These are phyloP conservation scores for Zaprionus capensis DNA, from an alignment of 1,140 invertebrate genomes.

Conservation along the genomic window DNA sequence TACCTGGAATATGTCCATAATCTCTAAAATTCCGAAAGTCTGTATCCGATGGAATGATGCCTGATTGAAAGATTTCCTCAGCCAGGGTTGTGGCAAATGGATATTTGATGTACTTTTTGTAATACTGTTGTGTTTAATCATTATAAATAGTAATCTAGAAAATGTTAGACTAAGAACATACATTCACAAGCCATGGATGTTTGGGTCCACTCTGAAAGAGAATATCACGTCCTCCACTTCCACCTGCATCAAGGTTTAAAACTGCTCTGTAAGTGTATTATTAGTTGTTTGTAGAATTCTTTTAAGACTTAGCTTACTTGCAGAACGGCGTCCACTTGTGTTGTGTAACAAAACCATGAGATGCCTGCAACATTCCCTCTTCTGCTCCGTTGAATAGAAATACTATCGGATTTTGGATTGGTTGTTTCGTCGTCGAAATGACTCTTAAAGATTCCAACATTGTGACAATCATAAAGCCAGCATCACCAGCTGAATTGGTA, in stretches of 20 bases:
- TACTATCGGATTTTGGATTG: conserved; percentile 85
- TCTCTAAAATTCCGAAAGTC: conserved; percentile 94
- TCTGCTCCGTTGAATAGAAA: conserved; percentile 96
- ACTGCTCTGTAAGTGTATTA: conserved; percentile 90
- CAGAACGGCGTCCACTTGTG: conserved; percentile 90
- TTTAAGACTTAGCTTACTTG: conserved; percentile 55
- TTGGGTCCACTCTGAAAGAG: conserved; percentile 97
- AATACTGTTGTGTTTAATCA: conserved; percentile 88
- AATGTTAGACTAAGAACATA: conserved; percentile 86
- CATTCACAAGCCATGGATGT: conserved; percentile 94
- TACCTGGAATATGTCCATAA: conserved; percentile 86
- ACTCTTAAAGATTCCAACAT: conserved; percentile 92
- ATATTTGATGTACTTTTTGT: conserved; percentile 91
- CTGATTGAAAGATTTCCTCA: conserved; percentile 93
- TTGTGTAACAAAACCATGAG: conserved; percentile 91
- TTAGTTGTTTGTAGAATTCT: conserved; percentile 87
- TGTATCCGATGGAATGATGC: conserved; percentile 94
- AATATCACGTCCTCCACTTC: conserved; percentile 96
- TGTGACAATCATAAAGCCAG: conserved; percentile 94
- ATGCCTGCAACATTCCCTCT: conserved; percentile 86
- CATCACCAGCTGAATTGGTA: conserved; percentile 89
- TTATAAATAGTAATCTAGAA: conserved; percentile 68
- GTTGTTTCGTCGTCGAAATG: conserved; percentile 51
- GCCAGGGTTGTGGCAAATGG: conserved; percentile 92
- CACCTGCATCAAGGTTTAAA: conserved; percentile 97